Evolutionary conservation across 2,888 invertebrate genomes (phyloP), one percentile per base, ranked within the genome.

Genomic region (Thecophora atra): DNA sequence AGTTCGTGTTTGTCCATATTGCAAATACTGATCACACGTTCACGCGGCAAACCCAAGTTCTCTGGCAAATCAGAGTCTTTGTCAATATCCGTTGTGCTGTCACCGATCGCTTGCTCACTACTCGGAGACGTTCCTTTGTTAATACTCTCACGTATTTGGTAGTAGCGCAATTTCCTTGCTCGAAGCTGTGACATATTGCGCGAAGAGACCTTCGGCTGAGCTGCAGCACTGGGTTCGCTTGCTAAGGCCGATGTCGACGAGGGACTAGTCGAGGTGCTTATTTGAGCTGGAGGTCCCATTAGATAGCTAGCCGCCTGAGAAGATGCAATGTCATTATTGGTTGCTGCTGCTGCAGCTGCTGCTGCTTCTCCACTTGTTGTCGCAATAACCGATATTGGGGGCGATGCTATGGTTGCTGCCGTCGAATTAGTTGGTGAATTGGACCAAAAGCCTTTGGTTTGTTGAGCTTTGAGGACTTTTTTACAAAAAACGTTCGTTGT

Each of bases 1-100:
- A 94, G 87, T 75, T 92, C 93, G 85, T 94, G 93, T 79, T 93
- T 92, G 83, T 93, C 93, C 81, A 94, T 91, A 78, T 92, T 92
- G 82, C 92, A 91, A 78, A 94, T 91, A 84, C 92, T 92, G 78
- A 91, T 91, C 37, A 92, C 90, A 65, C 92, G 89, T 82, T 92
- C 92, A 68, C 92, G 87, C 77, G 89, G 90, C 68, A 91, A 83
- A 42, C 90, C 90, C 72, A 87, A 77, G 74, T 86, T 86, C 74
- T 84, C 84, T 0, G 85, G 82, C 69, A 86, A 73, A 67, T 80
- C 81, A 54, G 78, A 73, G 58, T 76, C 77, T 66, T 76, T 76
- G 47, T 75, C 79, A 74, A 73, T 78, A 71, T 80, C 81, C 56
- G 79, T 73, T n/a, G 77, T 73, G 24, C 77, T 73, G 52, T 74